Percentiles rank a stretch among this genome's conserved stretches.
Conservation (phyloP, 1,140 invertebrate genomes). For the Ceratina japonica region DNA sequence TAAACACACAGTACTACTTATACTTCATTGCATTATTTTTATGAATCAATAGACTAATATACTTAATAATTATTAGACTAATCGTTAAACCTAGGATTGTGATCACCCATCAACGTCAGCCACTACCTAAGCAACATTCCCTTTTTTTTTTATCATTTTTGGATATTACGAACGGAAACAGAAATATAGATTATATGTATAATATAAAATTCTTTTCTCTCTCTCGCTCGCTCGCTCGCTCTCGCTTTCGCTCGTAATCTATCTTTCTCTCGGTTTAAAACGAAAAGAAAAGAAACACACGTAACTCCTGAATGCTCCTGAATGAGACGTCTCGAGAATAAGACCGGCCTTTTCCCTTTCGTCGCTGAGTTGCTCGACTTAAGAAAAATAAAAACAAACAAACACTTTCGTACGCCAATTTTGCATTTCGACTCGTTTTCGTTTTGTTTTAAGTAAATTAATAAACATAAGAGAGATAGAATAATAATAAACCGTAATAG, state of each 20-base stretch:
- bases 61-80: constrained; percentile 80
- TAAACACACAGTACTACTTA: constrained; percentile 80
- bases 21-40: constrained; percentile 79
- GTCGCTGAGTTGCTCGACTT: constrained; percentile 55
- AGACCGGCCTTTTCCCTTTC: constrained; percentile 61
- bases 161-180: constrained; percentile 69
- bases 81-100: constrained; percentile 79
- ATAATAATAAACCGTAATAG: constrained; percentile 70
- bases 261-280: constrained; percentile 6
- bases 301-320: constrained; percentile 50
- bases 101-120: constrained; percentile 79
- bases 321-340: constrained; percentile 64
- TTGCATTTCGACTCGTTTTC: constrained; percentile 13
- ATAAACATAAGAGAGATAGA: constrained; percentile 75
- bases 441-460: constrained; percentile 71
- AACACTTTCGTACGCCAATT: constrained; percentile 50
- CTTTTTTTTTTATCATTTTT: constrained; percentile 48
- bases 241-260: too few relatives aligned
- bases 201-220: constrained; percentile 36
- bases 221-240: constrained; percentile 42
- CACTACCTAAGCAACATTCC: constrained; percentile 72
- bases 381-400: constrained; percentile 71
- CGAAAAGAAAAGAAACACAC: constrained; percentile 23
- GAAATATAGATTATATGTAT: constrained; percentile 65
- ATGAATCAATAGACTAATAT: constrained; percentile 80